phyloP scores from a whole-genome alignment of 2,113 vertebrate genomes.

The Oryzias celebensis region DNA sequence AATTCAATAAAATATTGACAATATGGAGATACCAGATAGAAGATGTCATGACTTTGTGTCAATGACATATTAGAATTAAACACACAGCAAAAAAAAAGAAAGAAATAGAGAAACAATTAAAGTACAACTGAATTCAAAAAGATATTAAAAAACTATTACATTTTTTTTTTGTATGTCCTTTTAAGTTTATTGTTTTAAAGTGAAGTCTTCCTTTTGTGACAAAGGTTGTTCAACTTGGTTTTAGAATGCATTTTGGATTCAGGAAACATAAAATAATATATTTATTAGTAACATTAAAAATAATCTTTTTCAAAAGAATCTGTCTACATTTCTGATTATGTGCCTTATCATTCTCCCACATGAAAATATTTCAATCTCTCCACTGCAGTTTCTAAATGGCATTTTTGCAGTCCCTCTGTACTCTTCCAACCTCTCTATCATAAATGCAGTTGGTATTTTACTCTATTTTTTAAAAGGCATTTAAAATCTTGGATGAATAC shows the following conservation, averaged over 20 bases:
- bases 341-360: constrained; percentile 12
- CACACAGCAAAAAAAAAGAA: too few relatives aligned
- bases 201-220: too few relatives aligned
- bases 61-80: too few relatives aligned
- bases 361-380: constrained; percentile 10
- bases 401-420: constrained; percentile 8
- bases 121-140: too few relatives aligned
- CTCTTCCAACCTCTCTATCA: constrained; percentile 1
- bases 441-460: constrained; percentile 22
- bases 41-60: too few relatives aligned
- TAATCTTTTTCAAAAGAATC: too few relatives aligned
- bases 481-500: constrained; percentile 22
- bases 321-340: not conserved
- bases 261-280: not conserved
- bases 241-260: too few relatives aligned
- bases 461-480: constrained; percentile 28
- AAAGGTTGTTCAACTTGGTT: too few relatives aligned
- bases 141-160: too few relatives aligned
- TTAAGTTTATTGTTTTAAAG: not conserved
- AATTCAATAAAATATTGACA: too few relatives aligned
- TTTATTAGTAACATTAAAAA: not conserved
- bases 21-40: too few relatives aligned
- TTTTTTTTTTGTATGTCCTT: not conserved
- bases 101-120: too few relatives aligned
- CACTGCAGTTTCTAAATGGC: constrained; percentile 15